Base-by-base conservation (phyloP, 2,113 vertebrate species). In the Aspiorhynchus laticeps region DNA sequence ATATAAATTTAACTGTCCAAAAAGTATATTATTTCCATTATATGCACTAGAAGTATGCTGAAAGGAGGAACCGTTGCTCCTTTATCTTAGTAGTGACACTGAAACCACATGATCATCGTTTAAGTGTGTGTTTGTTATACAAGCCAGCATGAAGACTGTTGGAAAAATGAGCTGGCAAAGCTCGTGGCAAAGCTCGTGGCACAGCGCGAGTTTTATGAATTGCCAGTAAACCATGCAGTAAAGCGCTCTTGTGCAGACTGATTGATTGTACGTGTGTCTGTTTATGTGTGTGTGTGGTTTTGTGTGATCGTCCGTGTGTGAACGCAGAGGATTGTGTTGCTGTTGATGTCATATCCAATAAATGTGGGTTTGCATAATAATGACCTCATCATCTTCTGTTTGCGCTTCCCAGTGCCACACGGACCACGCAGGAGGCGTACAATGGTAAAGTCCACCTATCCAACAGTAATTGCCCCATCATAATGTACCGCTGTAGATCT, bases 291-390 rank as follows among this genome's bases (percentile, higher is more conserved):
- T 87, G 81, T 82, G 84, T 82, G 79, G 65, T 48, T 83, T 71
- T 17, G 28, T 88, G 71, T 12, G 14, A 51, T 21, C 71, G 26
- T 33, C 21, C 74, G 74, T 86, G 86, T 83, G 80, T 88, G 84
- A 59, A 83, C 12, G 43, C 82, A 65, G 65, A 86, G 80, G 24
- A 87, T 79, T 56, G 79, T 77, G 53, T 81, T 81, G 59, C 80
- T 36, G 19, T 84, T 84, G 86, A 80, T 86, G 84, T 90, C 88
- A 87, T 85, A 84, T 78, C 80, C 84, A 74, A 77, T 88, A 88
- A 92, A 89, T 90, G 81, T 91, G 88, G 75, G 76, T 91, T 92
- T 91, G 90, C 86, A 89, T 86, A 76, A 88, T 89, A 65, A 88
- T 91, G 78, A 91, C 77, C 75, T 91, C 91, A 88, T 85, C 77